Evolutionary conservation across 2,797 vertebrate genomes (phyloP).

Genomic region (Mycteria americana): DNA sequence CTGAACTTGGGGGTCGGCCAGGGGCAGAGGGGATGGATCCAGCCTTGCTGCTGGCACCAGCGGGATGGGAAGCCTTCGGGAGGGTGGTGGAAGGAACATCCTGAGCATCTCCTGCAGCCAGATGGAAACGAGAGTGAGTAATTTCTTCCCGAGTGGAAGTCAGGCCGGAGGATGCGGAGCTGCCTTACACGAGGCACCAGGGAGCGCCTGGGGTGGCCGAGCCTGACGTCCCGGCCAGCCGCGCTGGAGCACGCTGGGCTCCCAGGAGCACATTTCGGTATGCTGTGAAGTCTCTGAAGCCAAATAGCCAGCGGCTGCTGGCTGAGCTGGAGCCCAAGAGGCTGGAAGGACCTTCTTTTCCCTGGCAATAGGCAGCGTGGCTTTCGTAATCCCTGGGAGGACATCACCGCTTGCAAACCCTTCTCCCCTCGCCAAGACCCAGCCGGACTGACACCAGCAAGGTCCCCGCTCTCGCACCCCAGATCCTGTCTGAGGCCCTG

Average conservation of each 20-base stretch:
- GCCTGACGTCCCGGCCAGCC: background rate
- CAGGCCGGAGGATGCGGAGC: background rate
- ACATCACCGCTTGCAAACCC: background rate
- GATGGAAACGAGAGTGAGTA: background rate
- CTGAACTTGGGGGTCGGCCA: accelerated
- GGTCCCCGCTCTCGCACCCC: background rate
- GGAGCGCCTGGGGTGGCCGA: background rate
- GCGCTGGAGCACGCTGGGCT: background rate
- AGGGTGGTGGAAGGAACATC: background rate
- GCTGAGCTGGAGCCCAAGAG: background rate
- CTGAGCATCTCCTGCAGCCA: background rate
- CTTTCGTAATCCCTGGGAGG: background rate
- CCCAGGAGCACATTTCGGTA: background rate
- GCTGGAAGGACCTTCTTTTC: background rate
- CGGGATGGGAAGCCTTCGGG: background rate
- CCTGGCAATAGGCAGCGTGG: background rate
- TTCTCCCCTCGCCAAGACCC: accelerated
- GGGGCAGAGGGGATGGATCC: background rate
- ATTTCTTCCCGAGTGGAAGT: background rate
- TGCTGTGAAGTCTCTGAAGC: background rate
- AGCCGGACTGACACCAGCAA: background rate
- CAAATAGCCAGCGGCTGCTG: constrained; percentile 13
- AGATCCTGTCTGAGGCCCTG: background rate
- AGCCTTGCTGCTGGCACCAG: background rate
- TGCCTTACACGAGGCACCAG: background rate